phyloP scores from a whole-genome alignment of 2,797 vertebrate genomes.

The Erpetoichthys calabaricus region DNA sequence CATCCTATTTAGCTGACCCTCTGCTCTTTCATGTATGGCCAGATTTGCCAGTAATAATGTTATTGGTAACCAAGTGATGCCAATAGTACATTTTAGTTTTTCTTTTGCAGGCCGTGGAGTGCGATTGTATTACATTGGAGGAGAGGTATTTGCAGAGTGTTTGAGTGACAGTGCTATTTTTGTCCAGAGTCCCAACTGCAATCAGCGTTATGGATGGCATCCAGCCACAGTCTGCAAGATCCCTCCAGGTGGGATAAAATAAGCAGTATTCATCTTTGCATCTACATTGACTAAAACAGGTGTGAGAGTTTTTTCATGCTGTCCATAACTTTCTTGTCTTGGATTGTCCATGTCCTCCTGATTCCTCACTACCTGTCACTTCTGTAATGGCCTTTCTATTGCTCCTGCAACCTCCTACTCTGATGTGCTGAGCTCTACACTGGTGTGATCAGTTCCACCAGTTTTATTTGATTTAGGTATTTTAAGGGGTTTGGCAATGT shows the following conservation, averaged over 20 bases:
- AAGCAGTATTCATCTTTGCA: neutral
- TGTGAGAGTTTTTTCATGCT: neutral
- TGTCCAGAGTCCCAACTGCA: slow-evolving; percentile 96
- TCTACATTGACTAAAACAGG: neutral
- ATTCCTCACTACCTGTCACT: neutral
- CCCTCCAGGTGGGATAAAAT: slow-evolving; percentile 64
- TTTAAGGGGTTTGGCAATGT: too few relatives aligned
- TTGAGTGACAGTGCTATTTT: slow-evolving; percentile 97
- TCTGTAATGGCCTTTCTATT: neutral
- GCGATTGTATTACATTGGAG: slow-evolving; percentile 92
- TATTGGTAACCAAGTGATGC: too few relatives aligned
- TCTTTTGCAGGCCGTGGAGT: slow-evolving; percentile 73
- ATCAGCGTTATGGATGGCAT: slow-evolving; percentile 96
- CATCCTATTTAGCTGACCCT: too few relatives aligned
- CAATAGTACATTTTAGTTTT: neutral
- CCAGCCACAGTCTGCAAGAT: slow-evolving; percentile 97
- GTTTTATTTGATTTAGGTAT: too few relatives aligned
- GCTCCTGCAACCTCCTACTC: too few relatives aligned
- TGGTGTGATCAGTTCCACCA: too few relatives aligned
- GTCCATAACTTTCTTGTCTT: neutral
- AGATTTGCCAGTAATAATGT: too few relatives aligned
- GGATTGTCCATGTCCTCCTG: too few relatives aligned
- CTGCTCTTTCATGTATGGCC: too few relatives aligned
- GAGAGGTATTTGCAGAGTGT: slow-evolving; percentile 95
- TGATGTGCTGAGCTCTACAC: too few relatives aligned